Conservation (phyloP, 2,113 vertebrate species). For the Macquaria ambigua region DNA sequence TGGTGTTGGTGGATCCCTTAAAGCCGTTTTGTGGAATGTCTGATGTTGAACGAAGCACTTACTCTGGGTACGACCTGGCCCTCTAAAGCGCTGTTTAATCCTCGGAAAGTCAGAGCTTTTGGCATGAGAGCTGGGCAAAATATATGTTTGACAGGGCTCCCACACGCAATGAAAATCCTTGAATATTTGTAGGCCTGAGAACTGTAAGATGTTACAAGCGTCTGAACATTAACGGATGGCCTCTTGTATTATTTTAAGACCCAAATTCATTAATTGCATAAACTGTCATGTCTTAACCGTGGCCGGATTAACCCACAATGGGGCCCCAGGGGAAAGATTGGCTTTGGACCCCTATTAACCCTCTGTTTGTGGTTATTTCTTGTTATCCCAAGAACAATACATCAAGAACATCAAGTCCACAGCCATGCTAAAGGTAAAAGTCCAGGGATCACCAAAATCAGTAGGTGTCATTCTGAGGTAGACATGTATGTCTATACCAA, state of each 20-base stretch:
- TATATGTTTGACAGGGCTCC: conserved; percentile 23
- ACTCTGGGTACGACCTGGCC: conserved; percentile 45
- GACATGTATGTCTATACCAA: no score
- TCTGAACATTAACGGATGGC: not conserved
- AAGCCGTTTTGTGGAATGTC: conserved; percentile 61
- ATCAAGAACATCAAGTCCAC: not conserved
- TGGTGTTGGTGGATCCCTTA: conserved; percentile 53
- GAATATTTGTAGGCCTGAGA: conserved; percentile 11
- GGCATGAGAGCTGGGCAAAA: conserved; percentile 8
- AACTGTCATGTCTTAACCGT: not conserved
- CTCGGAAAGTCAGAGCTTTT: conserved; percentile 36
- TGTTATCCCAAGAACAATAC: not conserved
- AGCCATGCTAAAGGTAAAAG: not conserved
- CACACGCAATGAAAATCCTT: conserved; percentile 12
- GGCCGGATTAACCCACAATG: not conserved
- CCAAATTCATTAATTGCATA: not conserved
- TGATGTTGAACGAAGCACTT: conserved; percentile 21
- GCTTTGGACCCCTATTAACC: not conserved
- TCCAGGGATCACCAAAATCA: no score
- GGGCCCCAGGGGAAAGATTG: not conserved
- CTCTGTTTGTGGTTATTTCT: not conserved
- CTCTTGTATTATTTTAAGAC: not conserved
- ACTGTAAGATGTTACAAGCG: not conserved
- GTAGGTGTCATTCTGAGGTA: no score
- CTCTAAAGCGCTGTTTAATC: conserved; percentile 52